Base-by-base conservation (phyloP, 2,888 invertebrate genomes). In the Sarcophaga subvicina region DNA sequence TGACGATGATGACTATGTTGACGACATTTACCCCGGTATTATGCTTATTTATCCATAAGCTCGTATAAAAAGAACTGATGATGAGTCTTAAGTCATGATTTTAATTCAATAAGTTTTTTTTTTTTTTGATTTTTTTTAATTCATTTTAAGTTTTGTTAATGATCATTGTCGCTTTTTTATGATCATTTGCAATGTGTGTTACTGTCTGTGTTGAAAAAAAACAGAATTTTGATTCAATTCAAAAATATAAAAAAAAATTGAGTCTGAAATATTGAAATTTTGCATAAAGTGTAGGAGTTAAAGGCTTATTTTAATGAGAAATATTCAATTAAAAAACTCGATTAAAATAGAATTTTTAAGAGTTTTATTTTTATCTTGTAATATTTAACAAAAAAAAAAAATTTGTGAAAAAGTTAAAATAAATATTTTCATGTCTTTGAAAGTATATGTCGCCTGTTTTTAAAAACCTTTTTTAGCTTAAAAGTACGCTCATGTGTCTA, bases 261-360 rank as follows among this genome's bases (percentile, higher is more conserved):
- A 54, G 20, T 4, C 73, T 71, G 64, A 77, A 62, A 80, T 83
- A 86, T 73, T 83, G 54, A 81, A 87, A 87, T 87, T 54, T 87
- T 84, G 81, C 87, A 87, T 87, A 84, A 78, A 75, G 83, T 88
- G 85, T 27, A 83, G 85, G 88, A 80, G 88, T 86, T 86, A 54
- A 80, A 80, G 72, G 59, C 62, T 80, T 76, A 54, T 84, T 87
- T 88, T 86, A 84, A 77, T 80, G 90, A 90, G 90, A 90, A 90
- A 90, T 90, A 90, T 90, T 90, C 82, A 88, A 85, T 89, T 17
- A 17, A 54, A 49, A 49, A 49, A 37, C 6, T 27, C 5, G 6
- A 27, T 27, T 27, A 27, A 27, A 27, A 5, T 27, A 27, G 27
- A 37, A 37, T 2, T 8, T 2, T 37, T 37, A 27, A 8, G 37